phyloP scores from a whole-genome alignment of 2,797 vertebrate species.

The Nothura maculosa region DNA sequence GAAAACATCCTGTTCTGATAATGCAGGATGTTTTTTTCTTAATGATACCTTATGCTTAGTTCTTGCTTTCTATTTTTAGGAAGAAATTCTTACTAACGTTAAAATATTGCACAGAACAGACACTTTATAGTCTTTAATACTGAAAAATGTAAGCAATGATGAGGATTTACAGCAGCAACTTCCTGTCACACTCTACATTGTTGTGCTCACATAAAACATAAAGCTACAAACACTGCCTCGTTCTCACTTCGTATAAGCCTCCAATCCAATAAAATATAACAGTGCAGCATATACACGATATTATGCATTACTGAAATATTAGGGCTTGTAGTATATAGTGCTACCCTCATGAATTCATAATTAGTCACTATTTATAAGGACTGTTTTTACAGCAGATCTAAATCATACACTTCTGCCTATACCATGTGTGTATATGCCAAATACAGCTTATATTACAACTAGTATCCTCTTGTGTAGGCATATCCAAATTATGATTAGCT shows the following conservation, averaged over 20 bases:
- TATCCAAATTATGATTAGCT: conserved; percentile 38
- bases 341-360: conserved; percentile 59
- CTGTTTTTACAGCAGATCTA: conserved; percentile 6
- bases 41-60: neutral
- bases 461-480: conserved; percentile 5
- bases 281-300: conserved; percentile 1
- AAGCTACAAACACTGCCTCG: neutral
- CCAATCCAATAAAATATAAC: neutral
- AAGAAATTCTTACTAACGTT: neutral
- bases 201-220: neutral
- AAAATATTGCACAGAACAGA: neutral
- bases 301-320: neutral
- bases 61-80: neutral
- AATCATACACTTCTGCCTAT: conserved; percentile 22
- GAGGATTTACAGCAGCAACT: neutral
- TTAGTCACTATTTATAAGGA: conserved; percentile 29
- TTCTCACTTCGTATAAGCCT: neutral
- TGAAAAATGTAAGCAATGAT: neutral
- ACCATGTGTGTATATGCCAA: neutral
- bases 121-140: neutral
- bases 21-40: neutral
- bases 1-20: neutral
- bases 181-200: neutral
- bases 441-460: conserved; percentile 16
- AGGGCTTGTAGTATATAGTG: neutral